Conservation (phyloP, 2,113 vertebrate species). For the Scalopus aquaticus region DNA sequence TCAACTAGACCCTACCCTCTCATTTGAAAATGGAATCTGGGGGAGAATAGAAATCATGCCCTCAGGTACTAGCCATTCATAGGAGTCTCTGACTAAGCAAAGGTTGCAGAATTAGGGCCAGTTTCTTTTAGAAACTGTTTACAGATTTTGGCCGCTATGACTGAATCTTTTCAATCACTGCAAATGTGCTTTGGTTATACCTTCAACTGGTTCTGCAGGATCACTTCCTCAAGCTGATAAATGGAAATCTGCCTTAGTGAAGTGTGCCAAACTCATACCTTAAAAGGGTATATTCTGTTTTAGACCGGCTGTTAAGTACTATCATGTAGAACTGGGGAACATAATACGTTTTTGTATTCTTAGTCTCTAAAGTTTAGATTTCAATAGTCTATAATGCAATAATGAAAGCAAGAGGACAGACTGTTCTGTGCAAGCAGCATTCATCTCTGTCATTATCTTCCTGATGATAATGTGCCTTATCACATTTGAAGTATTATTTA, state of each 20-base stretch:
- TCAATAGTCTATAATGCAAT: background rate
- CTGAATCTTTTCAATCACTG: background rate
- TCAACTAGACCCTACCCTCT: background rate
- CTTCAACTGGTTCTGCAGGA: background rate
- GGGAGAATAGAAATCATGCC: background rate
- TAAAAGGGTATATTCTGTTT: background rate
- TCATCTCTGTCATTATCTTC: background rate
- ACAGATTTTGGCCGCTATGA: background rate
- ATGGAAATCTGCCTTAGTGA: background rate
- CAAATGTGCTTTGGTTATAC: background rate
- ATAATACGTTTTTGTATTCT: background rate
- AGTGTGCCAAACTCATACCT: background rate
- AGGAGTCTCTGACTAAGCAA: background rate
- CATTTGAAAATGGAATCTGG: background rate
- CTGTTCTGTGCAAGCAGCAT: background rate
- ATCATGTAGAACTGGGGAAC: background rate
- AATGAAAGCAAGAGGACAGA: background rate
- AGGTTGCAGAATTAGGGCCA: background rate
- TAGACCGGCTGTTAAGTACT: background rate
- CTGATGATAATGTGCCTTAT: background rate
- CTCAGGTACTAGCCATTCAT: background rate
- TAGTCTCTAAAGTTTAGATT: background rate
- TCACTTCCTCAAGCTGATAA: background rate
- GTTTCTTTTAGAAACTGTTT: conserved; percentile 16
- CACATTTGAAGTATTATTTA: conserved; percentile 6